Evolutionary conservation across 2,113 vertebrate species (phyloP).

Genomic region (Suncus etruscus): DNA sequence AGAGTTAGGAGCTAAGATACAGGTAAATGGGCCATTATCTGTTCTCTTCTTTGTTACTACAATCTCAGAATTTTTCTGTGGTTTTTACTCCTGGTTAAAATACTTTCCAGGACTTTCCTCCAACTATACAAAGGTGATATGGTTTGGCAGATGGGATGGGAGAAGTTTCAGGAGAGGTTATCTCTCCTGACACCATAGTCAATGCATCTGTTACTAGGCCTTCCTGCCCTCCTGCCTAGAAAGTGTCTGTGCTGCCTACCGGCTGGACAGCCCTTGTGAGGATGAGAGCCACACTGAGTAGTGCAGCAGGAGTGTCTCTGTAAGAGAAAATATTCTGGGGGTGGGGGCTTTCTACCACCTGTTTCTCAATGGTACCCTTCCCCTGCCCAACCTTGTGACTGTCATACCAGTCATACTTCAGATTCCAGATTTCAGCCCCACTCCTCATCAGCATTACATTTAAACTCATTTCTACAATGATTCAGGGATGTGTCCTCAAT

Average conservation of each 20-base stretch:
- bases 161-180: not conserved
- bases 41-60: not conserved
- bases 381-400: not conserved
- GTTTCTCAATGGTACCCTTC: not conserved
- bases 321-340: not conserved
- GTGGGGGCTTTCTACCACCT: accelerated
- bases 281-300: not conserved
- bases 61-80: not conserved
- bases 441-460: not conserved
- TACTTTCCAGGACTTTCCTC: not conserved
- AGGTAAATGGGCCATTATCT: not conserved
- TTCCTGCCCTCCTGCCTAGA: not conserved
- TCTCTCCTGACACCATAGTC: not conserved
- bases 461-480: not conserved
- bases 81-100: not conserved
- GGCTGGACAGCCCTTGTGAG: not conserved
- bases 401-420: not conserved
- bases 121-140: not conserved
- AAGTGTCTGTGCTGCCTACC: not conserved
- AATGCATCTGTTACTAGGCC: not conserved
- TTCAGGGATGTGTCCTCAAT: not conserved
- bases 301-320: not conserved
- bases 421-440: not conserved
- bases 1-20: not conserved
- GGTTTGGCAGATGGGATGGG: not conserved